Percentiles rank a stretch among this genome's conserved stretches.
Conservation (phyloP, 2,797 vertebrate species). For the Dermochelys coriacea region DNA sequence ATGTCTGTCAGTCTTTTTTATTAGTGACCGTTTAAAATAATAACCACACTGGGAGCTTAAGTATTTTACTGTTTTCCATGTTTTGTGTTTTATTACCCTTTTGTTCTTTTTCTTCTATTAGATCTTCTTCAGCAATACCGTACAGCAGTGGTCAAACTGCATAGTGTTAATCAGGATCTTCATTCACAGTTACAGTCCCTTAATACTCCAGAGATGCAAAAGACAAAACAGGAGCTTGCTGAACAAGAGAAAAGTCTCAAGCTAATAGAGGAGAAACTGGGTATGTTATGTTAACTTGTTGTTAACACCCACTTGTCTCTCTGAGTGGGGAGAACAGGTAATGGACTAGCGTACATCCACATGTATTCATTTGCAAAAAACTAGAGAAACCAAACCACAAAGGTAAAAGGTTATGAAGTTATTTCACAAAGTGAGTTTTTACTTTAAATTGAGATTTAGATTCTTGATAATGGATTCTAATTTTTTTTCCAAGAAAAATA, state of each 20-base stretch:
- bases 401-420: not conserved
- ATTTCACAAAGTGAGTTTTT: not conserved
- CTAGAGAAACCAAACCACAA: not conserved
- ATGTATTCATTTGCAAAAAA: slow-evolving; percentile 3
- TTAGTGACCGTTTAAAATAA: not conserved
- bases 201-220: slow-evolving; percentile 78
- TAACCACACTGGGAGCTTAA: not conserved
- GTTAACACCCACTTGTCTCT: not conserved
- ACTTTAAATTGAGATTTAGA: not conserved
- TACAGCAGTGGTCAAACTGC: slow-evolving; percentile 76
- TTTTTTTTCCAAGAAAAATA: not conserved
- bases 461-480: not conserved
- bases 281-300: slow-evolving; percentile 76
- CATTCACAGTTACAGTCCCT: slow-evolving; percentile 63
- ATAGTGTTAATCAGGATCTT: slow-evolving; percentile 71
- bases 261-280: slow-evolving; percentile 83
- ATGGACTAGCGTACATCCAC: not conserved
- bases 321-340: not conserved
- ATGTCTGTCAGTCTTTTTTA: not conserved
- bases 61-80: not conserved
- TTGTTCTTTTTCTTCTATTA: slow-evolving; percentile 65
- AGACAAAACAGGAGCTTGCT: slow-evolving; percentile 78
- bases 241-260: slow-evolving; percentile 80
- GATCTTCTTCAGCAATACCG: slow-evolving; percentile 85
- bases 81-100: not conserved